These are phyloP conservation scores for Aproaerema taeniolella DNA, from an alignment of 2,888 invertebrate genomes.

Conservation along the genomic window DNA sequence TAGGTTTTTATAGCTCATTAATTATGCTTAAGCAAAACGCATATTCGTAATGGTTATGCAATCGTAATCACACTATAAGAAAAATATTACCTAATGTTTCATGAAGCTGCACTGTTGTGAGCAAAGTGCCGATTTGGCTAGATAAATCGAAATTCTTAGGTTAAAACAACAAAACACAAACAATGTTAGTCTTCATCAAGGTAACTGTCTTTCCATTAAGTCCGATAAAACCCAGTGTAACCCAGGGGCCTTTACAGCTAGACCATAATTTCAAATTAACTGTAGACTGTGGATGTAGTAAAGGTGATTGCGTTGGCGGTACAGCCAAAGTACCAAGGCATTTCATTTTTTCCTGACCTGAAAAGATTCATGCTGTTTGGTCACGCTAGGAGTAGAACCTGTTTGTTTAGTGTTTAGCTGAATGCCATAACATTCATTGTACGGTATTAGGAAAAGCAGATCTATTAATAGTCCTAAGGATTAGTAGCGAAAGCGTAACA, in stretches of 20 bases:
- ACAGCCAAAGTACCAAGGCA: conserved; percentile 3
- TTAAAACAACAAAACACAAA: too few species aligned
- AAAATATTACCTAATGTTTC: too few species aligned
- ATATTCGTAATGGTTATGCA: too few species aligned
- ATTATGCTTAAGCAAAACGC: too few species aligned
- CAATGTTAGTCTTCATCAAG: conserved; percentile 26
- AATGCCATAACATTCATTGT: conserved; percentile 3
- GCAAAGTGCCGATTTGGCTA: too few species aligned
- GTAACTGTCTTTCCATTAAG: conserved; percentile 17
- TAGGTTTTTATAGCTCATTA: too few species aligned
- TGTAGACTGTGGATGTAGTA: conserved; percentile 11
- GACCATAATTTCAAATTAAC: conserved; percentile 21
- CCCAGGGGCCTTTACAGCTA: conserved; percentile 19
- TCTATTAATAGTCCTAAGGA: too few species aligned
- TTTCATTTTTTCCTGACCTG: conserved; percentile 7
- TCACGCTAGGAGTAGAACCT: conserved; percentile 11
- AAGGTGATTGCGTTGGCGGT: conserved; percentile 15
- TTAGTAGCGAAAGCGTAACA: too few species aligned
- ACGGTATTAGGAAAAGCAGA: too few species aligned
- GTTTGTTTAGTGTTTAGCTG: conserved; percentile 7
- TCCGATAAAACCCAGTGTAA: conserved; percentile 16
- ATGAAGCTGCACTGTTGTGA: too few species aligned
- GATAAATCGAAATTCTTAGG: too few species aligned
- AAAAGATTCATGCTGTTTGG: conserved; percentile 12
- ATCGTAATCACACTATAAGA: too few species aligned